A percentile compares a stretch with the other conserved stretches of the same genome.
Evolutionary conservation across 1,140 invertebrate species (phyloP).

Genomic region (Drosophila repleta): DNA sequence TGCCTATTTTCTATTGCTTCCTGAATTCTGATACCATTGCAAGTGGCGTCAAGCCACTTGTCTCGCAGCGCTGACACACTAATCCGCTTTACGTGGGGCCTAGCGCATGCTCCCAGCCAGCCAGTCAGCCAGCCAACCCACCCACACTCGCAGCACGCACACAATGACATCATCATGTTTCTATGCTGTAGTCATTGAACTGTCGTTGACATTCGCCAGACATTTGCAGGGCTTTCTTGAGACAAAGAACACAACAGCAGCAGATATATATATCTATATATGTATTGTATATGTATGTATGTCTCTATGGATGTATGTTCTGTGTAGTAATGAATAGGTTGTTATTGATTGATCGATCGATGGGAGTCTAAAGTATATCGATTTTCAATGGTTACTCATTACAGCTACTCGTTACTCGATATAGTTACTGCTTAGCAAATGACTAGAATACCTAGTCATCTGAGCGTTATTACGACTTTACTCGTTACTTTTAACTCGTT

Average conservation of each 20-base stretch:
- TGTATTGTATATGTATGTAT: not conserved
- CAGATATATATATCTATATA: not conserved
- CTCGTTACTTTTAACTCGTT: too few relatives aligned
- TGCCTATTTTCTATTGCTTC: constrained; percentile 66
- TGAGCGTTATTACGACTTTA: too few relatives aligned
- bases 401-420: not conserved
- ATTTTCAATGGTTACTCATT: too few relatives aligned
- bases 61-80: constrained; percentile 59
- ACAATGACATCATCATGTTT: constrained; percentile 29
- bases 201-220: constrained; percentile 47
- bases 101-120: not conserved
- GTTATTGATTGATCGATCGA: too few relatives aligned
- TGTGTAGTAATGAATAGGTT: too few relatives aligned
- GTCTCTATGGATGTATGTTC: too few relatives aligned
- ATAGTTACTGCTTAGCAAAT: too few relatives aligned
- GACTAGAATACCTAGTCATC: too few relatives aligned
- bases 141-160: not conserved
- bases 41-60: constrained; percentile 36
- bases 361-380: too few relatives aligned
- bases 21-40: constrained; percentile 73
- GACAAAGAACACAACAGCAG: not conserved
- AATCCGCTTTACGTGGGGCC: constrained; percentile 64
- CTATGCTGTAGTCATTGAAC: constrained; percentile 39
- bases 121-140: not conserved
- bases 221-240: constrained; percentile 37